These are phyloP conservation scores for Achroia grisella DNA, from an alignment of 1,140 invertebrate species.

Conservation along the genomic window DNA sequence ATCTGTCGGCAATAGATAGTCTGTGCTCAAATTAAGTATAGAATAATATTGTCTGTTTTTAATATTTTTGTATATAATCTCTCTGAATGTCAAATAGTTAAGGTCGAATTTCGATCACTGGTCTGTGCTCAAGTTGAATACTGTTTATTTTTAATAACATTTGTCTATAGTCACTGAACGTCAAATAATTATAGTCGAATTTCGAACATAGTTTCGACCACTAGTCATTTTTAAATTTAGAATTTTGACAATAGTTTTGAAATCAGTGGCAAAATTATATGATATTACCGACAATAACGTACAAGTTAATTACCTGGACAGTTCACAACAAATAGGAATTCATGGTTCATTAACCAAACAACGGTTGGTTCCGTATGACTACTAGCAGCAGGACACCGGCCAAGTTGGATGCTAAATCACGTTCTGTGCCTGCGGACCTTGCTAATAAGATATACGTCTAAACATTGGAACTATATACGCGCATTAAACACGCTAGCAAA, in stretches of 20 bases:
- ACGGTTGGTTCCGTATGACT: constrained; percentile 26
- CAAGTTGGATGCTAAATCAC: constrained; percentile 66
- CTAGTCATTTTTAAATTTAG: background rate
- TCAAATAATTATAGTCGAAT: too few species aligned
- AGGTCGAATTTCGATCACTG: too few species aligned
- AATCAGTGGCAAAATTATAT: background rate
- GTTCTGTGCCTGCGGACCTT: constrained; percentile 41
- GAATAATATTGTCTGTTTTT: too few species aligned
- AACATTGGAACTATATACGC: background rate
- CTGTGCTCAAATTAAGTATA: too few species aligned
- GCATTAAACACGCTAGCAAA: too few species aligned
- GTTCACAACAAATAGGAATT: constrained; percentile 59
- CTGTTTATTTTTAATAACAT: too few species aligned
- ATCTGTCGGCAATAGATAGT: too few species aligned
- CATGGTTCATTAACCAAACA: constrained; percentile 61
- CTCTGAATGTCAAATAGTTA: too few species aligned
- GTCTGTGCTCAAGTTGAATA: too few species aligned
- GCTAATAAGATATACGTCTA: constrained; percentile 19
- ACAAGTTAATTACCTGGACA: constrained; percentile 63
- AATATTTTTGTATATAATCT: too few species aligned
- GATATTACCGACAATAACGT: constrained; percentile 18
- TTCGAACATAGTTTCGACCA: too few species aligned
- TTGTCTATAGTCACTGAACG: too few species aligned
- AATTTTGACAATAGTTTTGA: background rate
- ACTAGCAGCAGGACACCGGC: constrained; percentile 40